Percentiles rank a stretch among this genome's conserved stretches.
phyloP scores from a whole-genome alignment of 2,797 vertebrate species.

The Heliangelus exortis region DNA sequence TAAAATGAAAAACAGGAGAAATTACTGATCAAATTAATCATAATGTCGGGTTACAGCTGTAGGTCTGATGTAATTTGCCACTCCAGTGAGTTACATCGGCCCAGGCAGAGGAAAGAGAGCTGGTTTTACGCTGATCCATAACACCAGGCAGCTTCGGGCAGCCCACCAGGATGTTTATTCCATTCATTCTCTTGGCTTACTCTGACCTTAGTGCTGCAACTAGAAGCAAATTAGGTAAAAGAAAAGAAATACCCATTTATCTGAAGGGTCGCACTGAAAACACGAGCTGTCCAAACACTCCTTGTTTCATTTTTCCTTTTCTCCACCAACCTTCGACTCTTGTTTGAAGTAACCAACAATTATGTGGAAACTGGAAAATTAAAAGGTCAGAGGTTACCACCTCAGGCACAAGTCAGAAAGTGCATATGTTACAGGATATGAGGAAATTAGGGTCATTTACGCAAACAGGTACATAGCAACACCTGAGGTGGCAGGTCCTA shows the following conservation, averaged over 20 bases:
- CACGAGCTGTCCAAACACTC: slow-evolving; percentile 27
- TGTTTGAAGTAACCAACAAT: slow-evolving; percentile 38
- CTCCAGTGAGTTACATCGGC: slow-evolving; percentile 99
- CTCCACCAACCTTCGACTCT: slow-evolving; percentile 31
- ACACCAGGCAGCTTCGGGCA: slow-evolving; percentile 83
- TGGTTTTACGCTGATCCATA: slow-evolving; percentile 91
- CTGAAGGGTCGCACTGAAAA: background rate
- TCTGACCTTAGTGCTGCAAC: slow-evolving; percentile 79
- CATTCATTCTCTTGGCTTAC: slow-evolving; percentile 80
- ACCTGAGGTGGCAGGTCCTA: background rate
- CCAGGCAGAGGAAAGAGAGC: slow-evolving; percentile 85
- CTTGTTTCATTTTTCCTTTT: slow-evolving; percentile 10
- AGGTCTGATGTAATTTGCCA: slow-evolving; percentile 99
- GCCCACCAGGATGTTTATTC: slow-evolving; percentile 81
- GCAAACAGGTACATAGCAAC: background rate
- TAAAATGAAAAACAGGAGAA: slow-evolving; percentile 99
- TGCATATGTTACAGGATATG: background rate
- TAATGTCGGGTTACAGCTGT: slow-evolving; percentile 99
- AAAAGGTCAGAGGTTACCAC: slow-evolving; percentile 52
- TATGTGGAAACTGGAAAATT: slow-evolving; percentile 56
- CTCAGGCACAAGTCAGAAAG: background rate
- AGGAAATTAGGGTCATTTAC: background rate
- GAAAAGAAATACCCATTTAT: slow-evolving; percentile 35
- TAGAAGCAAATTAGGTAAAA: slow-evolving; percentile 79
- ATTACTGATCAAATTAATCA: slow-evolving; percentile 99